A percentile compares a stretch with the other conserved stretches of the same genome.
These are phyloP conservation scores for Philopotamus ludificatus DNA, from an alignment of 1,140 invertebrate species.

Conservation along the genomic window DNA sequence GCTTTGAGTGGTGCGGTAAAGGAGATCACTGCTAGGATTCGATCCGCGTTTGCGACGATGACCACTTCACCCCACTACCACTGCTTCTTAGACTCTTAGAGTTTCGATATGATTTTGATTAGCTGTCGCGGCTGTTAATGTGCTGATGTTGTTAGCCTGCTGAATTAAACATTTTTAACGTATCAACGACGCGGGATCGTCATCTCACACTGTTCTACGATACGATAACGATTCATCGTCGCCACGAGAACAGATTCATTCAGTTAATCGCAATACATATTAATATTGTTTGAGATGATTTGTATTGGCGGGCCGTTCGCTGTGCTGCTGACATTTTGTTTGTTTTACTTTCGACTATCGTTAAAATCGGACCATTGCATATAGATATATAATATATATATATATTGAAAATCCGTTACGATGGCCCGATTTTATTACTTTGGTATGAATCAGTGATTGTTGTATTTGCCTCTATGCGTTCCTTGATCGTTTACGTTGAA, in stretches of 20 bases:
- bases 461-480: constrained; percentile 31
- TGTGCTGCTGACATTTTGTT: constrained; percentile 38
- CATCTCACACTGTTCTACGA: too few species aligned
- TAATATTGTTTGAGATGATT: too few species aligned
- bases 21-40: too few species aligned
- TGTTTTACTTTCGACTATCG: constrained; percentile 35
- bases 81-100: constrained; percentile 40
- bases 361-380: too few species aligned
- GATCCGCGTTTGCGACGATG: too few species aligned
- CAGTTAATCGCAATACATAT: background rate
- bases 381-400: constrained; percentile 14
- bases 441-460: constrained; percentile 34
- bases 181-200: too few species aligned
- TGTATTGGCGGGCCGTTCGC: constrained; percentile 39
- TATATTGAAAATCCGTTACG: background rate
- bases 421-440: constrained; percentile 20
- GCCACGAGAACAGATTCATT: too few species aligned
- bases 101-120: constrained; percentile 34
- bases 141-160: constrained; percentile 37
- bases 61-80: constrained; percentile 29
- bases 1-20: constrained; percentile 18
- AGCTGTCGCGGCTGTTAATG: constrained; percentile 36
- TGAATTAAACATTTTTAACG: too few species aligned
- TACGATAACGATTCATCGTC: too few species aligned
- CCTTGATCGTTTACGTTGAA: constrained; percentile 23